A percentile compares a stretch with the other conserved stretches of the same genome.
Conservation (phyloP, 2,797 vertebrate genomes). For the Pseudopleuronectes americanus region DNA sequence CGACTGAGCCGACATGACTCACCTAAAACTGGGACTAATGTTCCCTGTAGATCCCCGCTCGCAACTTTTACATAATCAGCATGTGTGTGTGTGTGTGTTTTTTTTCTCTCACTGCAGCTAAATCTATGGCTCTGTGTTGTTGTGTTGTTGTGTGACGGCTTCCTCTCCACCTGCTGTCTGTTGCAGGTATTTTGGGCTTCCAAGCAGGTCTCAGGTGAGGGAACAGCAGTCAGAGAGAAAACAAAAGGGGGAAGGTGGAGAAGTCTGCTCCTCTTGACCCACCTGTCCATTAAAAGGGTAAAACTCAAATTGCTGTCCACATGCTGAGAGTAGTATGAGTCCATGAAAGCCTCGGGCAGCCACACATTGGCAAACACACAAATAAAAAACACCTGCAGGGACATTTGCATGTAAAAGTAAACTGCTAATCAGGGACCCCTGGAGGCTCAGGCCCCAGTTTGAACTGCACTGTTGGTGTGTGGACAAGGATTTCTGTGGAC, state of each 20-base stretch:
- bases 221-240: conserved; percentile 46
- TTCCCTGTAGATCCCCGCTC: conserved; percentile 35
- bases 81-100: conserved; percentile 22
- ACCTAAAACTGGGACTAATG: conserved; percentile 45
- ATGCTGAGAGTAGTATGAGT: conserved; percentile 62
- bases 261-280: conserved; percentile 38
- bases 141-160: conserved; percentile 19
- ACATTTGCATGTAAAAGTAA: conserved; percentile 46
- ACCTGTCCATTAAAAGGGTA: conserved; percentile 60
- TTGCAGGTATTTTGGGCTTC: conserved; percentile 63
- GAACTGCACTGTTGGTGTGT: too few species aligned
- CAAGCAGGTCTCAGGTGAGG: conserved; percentile 59
- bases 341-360: conserved; percentile 43
- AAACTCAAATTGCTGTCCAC: conserved; percentile 47
- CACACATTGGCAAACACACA: neutral
- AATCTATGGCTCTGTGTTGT: conserved; percentile 25
- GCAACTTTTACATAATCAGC: conserved; percentile 48
- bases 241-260: neutral
- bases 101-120: conserved; percentile 45
- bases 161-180: conserved; percentile 49
- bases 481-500: too few species aligned
- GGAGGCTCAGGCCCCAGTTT: too few species aligned
- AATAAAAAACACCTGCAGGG: conserved; percentile 1
- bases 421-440: conserved; percentile 50
- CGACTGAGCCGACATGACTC: conserved; percentile 29